These are phyloP conservation scores for Phasia obesa DNA, from an alignment of 2,888 invertebrate species.

Conservation along the genomic window DNA sequence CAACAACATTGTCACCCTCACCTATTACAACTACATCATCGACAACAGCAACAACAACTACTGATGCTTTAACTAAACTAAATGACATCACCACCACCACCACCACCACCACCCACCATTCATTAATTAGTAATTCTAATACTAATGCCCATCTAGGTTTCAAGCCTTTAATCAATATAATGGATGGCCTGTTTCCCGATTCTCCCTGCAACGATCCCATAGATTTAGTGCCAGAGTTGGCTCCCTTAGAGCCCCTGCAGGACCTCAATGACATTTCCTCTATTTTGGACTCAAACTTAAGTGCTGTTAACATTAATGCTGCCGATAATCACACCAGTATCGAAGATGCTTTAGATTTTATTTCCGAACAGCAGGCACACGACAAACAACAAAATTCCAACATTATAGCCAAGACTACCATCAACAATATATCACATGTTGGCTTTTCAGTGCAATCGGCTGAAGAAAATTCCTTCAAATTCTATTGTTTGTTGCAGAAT, in stretches of 20 bases:
- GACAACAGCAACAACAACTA: background rate
- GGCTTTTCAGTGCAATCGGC: conserved; percentile 73
- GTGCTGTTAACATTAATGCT: conserved; percentile 64
- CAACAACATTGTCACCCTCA: conserved; percentile 19
- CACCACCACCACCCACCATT: background rate
- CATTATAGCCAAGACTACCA: conserved; percentile 33
- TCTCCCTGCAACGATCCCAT: conserved; percentile 72
- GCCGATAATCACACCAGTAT: conserved; percentile 74
- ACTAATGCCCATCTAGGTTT: conserved; percentile 53
- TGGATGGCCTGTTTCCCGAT: conserved; percentile 73
- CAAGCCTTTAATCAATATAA: conserved; percentile 70
- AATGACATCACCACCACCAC: background rate
- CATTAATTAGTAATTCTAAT: background rate
- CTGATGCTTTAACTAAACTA: background rate
- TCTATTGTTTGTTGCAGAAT: conserved; percentile 77
- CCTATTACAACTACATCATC: background rate
- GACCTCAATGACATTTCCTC: conserved; percentile 73
- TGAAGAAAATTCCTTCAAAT: conserved; percentile 72
- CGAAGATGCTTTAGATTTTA: conserved; percentile 74
- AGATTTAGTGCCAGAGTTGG: conserved; percentile 72
- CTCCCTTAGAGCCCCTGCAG: conserved; percentile 71
- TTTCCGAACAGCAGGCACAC: conserved; percentile 71
- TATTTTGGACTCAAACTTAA: conserved; percentile 72
- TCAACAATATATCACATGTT: conserved; percentile 75
- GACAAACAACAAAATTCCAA: conserved; percentile 32